Evolutionary conservation across 2,113 vertebrate genomes (phyloP).

Genomic region (Nerophis lumbriciformis): DNA sequence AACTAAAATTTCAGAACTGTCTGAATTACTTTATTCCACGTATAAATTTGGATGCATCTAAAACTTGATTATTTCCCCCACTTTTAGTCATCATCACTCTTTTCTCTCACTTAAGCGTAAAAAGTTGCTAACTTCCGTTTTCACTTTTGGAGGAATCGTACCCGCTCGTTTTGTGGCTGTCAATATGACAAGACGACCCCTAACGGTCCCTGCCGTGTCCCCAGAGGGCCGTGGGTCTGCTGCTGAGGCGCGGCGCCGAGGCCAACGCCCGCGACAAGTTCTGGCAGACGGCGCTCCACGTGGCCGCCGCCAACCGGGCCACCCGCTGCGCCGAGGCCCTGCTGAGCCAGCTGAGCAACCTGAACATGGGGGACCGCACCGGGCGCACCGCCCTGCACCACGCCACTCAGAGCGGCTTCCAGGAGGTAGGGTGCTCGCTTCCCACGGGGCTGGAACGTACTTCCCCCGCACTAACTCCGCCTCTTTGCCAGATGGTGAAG

Average conservation of each 20-base stretch:
- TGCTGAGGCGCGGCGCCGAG: conserved; percentile 88
- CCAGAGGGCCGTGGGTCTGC: conserved; percentile 86
- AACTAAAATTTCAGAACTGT: too few relatives aligned
- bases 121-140: too few relatives aligned
- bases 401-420: conserved; percentile 88
- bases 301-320: conserved; percentile 90
- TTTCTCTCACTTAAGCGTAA: too few relatives aligned
- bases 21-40: too few relatives aligned
- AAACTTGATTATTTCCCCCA: too few relatives aligned
- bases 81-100: too few relatives aligned
- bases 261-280: conserved; percentile 91
- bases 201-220: neutral
- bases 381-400: conserved; percentile 94
- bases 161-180: too few relatives aligned
- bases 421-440: conserved; percentile 73
- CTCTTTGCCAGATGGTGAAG: conserved; percentile 82
- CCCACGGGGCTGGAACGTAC: too few relatives aligned
- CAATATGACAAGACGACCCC: too few relatives aligned
- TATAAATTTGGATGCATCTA: too few relatives aligned
- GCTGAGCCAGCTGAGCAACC: conserved; percentile 81
- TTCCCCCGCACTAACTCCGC: neutral
- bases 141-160: too few relatives aligned
- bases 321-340: conserved; percentile 89
- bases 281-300: conserved; percentile 93
- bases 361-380: conserved; percentile 87